Evolutionary conservation across 1,140 invertebrate species (phyloP).

Genomic region (Heliconius eleuchia): DNA sequence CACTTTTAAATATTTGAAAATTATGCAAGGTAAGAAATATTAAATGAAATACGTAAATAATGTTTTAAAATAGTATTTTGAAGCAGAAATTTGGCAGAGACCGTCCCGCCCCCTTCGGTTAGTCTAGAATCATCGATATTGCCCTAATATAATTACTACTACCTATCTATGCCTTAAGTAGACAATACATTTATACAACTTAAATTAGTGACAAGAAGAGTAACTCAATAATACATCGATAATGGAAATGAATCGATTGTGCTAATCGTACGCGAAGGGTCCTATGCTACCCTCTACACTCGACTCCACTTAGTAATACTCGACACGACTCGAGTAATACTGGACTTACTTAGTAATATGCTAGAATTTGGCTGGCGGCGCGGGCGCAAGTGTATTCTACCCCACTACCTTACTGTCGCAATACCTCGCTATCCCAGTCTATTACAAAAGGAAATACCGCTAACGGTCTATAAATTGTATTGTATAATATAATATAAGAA

Average conservation of each 20-base stretch:
- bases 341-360: slow-evolving; percentile 31
- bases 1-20: background rate
- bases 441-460: slow-evolving; percentile 30
- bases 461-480: slow-evolving; percentile 28
- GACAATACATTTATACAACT: slow-evolving; percentile 80
- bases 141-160: slow-evolving; percentile 76
- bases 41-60: background rate
- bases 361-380: slow-evolving; percentile 38
- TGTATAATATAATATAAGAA: slow-evolving; percentile 34
- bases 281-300: slow-evolving; percentile 39
- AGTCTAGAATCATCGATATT: slow-evolving; percentile 64
- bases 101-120: slow-evolving; percentile 37
- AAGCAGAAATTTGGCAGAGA: slow-evolving; percentile 4
- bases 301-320: background rate
- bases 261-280: slow-evolving; percentile 69
- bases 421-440: slow-evolving; percentile 32
- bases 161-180: slow-evolving; percentile 78
- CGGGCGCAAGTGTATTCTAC: slow-evolving; percentile 10
- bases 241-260: slow-evolving; percentile 73
- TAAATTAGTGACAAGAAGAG: slow-evolving; percentile 80
- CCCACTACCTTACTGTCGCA: slow-evolving; percentile 24
- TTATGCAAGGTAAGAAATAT: background rate
- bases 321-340: slow-evolving; percentile 28
- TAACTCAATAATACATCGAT: slow-evolving; percentile 67
- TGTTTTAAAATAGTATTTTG: background rate